Conservation (phyloP, 2,797 vertebrate species). For the Florisuga fusca region DNA sequence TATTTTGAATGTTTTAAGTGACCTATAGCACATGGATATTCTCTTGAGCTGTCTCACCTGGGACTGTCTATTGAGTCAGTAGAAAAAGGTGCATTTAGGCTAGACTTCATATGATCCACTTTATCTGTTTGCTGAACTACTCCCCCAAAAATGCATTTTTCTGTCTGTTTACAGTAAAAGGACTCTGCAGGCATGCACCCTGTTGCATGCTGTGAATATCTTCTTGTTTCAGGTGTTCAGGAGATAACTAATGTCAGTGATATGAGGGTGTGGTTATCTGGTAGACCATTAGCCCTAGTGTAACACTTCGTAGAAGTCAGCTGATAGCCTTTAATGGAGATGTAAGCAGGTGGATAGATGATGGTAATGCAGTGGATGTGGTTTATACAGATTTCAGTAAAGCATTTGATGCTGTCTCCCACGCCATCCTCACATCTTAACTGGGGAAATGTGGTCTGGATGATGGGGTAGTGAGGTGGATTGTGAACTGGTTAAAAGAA, state of each 20-base stretch:
- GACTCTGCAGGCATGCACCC: neutral
- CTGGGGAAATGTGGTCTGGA: too few species aligned
- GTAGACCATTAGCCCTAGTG: neutral
- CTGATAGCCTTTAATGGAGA: neutral
- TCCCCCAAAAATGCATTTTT: neutral
- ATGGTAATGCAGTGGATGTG: too few species aligned
- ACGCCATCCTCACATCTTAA: too few species aligned
- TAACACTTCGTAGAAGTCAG: neutral
- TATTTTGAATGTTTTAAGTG: neutral
- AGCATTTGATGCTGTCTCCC: too few species aligned
- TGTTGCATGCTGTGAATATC: neutral
- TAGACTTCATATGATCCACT: neutral
- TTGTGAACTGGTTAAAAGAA: too few species aligned
- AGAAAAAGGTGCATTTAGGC: neutral
- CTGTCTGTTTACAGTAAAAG: neutral
- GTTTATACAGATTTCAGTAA: too few species aligned
- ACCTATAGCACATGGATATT: rapidly evolving
- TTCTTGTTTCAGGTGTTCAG: neutral
- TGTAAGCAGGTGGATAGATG: too few species aligned
- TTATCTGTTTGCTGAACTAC: neutral
- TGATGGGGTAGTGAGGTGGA: too few species aligned
- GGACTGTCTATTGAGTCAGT: neutral
- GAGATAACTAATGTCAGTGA: neutral
- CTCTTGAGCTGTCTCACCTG: neutral
- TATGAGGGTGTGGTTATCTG: neutral